Conservation (phyloP, 2,113 vertebrate genomes). For the Cacatua alba region DNA sequence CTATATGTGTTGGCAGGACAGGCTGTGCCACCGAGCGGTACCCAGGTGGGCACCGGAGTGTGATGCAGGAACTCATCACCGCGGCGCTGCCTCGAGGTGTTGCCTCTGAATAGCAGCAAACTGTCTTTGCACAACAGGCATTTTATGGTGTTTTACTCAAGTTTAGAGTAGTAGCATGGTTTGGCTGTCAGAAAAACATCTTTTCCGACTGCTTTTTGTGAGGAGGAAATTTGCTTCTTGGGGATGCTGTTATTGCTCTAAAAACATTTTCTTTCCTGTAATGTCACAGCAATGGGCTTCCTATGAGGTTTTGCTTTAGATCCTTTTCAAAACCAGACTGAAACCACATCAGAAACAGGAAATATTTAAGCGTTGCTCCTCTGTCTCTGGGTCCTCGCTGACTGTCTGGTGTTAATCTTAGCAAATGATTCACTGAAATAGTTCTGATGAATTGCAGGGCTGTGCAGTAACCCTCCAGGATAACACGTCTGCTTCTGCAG, state of each 20-base stretch:
- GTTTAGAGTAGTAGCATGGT: neutral
- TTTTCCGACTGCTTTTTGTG: neutral
- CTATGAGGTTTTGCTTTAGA: conserved; percentile 37
- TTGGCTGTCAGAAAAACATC: neutral
- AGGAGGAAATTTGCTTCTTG: neutral
- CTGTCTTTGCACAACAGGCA: neutral
- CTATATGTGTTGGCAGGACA: fast-evolving
- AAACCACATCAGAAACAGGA: conserved; percentile 48
- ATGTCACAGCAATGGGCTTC: neutral
- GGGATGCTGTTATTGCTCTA: neutral
- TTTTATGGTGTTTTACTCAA: neutral
- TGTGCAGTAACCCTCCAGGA: neutral
- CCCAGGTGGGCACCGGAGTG: neutral
- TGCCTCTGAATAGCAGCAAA: neutral
- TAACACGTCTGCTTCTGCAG: neutral
- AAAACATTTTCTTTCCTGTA: conserved; percentile 7
- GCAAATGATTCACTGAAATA: conserved; percentile 8
- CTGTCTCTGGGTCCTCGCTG: conserved; percentile 11
- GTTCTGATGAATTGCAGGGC: neutral
- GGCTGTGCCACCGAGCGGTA: neutral
- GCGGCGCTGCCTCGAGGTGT: neutral
- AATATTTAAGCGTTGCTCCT: neutral
- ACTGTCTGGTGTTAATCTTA: conserved; percentile 42
- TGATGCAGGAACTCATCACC: neutral
- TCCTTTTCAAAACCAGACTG: conserved; percentile 23